phyloP scores from a whole-genome alignment of 2,797 vertebrate genomes.

The Bradypus variegatus region DNA sequence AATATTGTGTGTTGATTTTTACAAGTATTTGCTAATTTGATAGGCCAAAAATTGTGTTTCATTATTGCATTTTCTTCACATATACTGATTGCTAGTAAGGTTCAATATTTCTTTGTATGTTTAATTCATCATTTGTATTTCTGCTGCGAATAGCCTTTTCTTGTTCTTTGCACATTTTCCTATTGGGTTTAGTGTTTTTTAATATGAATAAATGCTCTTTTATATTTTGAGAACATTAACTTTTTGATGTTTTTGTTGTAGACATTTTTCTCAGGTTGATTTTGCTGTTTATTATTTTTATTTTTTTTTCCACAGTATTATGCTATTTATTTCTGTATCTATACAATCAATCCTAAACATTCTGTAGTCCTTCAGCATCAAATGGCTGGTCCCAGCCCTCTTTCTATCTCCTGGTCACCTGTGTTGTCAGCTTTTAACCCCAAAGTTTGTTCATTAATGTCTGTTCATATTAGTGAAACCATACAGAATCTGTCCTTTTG shows the following conservation, averaged over 20 bases:
- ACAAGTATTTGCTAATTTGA: not conserved
- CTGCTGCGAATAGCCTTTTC: constrained; percentile 20
- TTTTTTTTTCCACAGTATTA: no score
- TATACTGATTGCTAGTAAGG: not conserved
- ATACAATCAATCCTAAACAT: no score
- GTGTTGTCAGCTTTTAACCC: no score
- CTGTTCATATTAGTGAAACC: no score
- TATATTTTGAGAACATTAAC: constrained; percentile 45
- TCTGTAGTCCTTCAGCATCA: no score
- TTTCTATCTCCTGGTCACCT: no score
- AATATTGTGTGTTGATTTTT: not conserved
- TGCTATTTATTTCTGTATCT: no score
- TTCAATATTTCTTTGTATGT: not conserved
- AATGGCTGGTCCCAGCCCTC: no score
- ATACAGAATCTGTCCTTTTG: no score
- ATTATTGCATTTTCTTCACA: not conserved
- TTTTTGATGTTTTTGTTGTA: constrained; percentile 44
- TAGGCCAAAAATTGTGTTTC: not conserved
- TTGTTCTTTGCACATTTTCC: constrained; percentile 37
- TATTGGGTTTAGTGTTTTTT: constrained; percentile 18
- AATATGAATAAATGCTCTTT: constrained; percentile 19
- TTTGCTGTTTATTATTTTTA: constrained; percentile 50
- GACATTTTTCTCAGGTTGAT: constrained; percentile 54
- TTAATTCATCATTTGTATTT: constrained; percentile 14
- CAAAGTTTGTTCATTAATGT: no score